Evolutionary conservation across 2,888 invertebrate genomes (phyloP).

Genomic region (Lucinisca nassula): DNA sequence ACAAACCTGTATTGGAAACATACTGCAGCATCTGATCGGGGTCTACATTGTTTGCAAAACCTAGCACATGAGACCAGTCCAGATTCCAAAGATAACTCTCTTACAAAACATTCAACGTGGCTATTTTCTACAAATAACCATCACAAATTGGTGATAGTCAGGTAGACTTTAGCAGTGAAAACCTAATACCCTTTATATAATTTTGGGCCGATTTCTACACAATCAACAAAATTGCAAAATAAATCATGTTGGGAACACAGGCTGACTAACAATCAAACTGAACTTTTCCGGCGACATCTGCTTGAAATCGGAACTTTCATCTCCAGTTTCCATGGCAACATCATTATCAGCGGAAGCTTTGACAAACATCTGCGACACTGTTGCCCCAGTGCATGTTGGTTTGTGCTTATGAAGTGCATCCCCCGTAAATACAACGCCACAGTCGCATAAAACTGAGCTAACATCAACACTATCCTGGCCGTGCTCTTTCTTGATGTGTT

Average conservation of each 20-base stretch:
- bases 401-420: slow-evolving; percentile 57
- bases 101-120: too few relatives aligned
- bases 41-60: too few relatives aligned
- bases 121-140: too few relatives aligned
- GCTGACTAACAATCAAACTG: slow-evolving; percentile 36
- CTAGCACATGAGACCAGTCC: too few relatives aligned
- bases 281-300: slow-evolving; percentile 48
- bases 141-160: too few relatives aligned
- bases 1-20: too few relatives aligned
- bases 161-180: too few relatives aligned
- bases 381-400: slow-evolving; percentile 46
- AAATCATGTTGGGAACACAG: slow-evolving; percentile 58
- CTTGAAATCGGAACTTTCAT: slow-evolving; percentile 30
- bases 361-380: background rate
- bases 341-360: slow-evolving; percentile 20
- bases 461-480: background rate
- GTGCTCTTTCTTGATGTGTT: slow-evolving; percentile 53
- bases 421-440: slow-evolving; percentile 55
- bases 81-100: too few relatives aligned
- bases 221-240: too few relatives aligned
- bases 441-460: slow-evolving; percentile 49
- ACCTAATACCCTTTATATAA: too few relatives aligned
- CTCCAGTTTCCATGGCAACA: slow-evolving; percentile 13
- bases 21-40: too few relatives aligned
- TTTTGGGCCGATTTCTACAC: too few relatives aligned